Base-by-base conservation (phyloP, 2,113 vertebrate genomes). In the Gasterosteus aculeatus region DNA sequence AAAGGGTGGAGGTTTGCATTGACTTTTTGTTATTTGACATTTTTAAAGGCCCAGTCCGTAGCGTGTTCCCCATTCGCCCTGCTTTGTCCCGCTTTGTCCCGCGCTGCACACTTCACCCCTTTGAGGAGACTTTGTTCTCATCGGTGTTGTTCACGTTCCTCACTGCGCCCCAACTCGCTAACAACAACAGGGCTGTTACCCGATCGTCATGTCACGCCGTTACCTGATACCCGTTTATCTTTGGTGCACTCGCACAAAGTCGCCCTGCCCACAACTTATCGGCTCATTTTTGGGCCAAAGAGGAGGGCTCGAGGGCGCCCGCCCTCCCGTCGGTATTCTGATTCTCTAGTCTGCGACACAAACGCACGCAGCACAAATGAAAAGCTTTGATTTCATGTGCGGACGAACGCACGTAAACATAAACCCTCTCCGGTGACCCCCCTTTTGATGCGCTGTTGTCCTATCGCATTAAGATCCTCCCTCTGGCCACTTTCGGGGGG, bases 381-480 rank as follows among this genome's bases (percentile, higher is more conserved):
- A 47, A 44, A 19, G 26, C 41, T 79, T 63, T 61, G 39, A 10
- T 39, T 75, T 85, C 77, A 42, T 76, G 82, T 89, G 80, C 62
- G 59, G 73, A 85, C 69, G 79, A 78, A 82, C 80, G 69, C 74
- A 38, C 59, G 46, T 60, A 62, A 72, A 65, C 49, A 10, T 38
- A 68, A 79, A 69, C 47, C 35, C 77, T 85, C 78, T 77, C 41
- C 3, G 46, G 65, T 18, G 14, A 63, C 49, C 16, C 14, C 14
- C 38, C 58, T 64, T 85, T 61, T 84, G 69, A 74, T 80, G 57
- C 78, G 71, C 80, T 87, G 77, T 75, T 72, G 16, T 63, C 35
- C 26, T 77, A 62, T 73, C 26, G 58, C 75, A 82, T 84, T 80
- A 78, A 85, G 75, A 68, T 72, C 8, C 29, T 35, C 69, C 81